phyloP scores from a whole-genome alignment of 2,113 vertebrate genomes.

The Gorsachius goisagi region DNA sequence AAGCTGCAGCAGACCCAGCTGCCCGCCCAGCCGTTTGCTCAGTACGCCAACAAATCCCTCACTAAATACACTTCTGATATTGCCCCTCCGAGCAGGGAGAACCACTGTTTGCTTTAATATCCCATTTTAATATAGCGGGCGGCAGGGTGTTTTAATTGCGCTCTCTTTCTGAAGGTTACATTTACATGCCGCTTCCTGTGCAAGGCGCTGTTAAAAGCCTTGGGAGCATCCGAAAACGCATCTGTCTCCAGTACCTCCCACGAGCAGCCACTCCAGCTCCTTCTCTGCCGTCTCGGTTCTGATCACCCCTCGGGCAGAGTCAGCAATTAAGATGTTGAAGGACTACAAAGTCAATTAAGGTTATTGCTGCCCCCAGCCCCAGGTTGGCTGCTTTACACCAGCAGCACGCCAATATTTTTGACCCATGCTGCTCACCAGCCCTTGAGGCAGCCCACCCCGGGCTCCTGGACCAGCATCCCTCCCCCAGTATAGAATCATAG shows the following conservation, averaged over 20 bases:
- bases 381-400: not conserved
- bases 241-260: not conserved
- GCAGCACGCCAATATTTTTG: not conserved
- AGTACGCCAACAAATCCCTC: constrained; percentile 6
- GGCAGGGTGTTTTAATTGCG: constrained; percentile 6
- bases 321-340: not conserved
- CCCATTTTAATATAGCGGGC: constrained; percentile 47
- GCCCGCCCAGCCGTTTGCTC: constrained; percentile 14
- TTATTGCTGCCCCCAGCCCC: not conserved
- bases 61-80: not conserved
- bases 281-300: accelerated
- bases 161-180: constrained; percentile 68
- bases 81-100: not conserved
- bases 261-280: not conserved
- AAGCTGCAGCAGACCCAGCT: not conserved
- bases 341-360: not conserved
- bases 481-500: too few species aligned
- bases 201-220: not conserved
- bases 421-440: not conserved
- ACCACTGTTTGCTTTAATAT: constrained; percentile 67
- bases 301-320: not conserved
- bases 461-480: not conserved
- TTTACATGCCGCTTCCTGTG: constrained; percentile 15
- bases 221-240: not conserved
- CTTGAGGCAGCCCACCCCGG: not conserved